Conservation (phyloP, 2,113 vertebrate species). For the Oryzias javanicus region DNA sequence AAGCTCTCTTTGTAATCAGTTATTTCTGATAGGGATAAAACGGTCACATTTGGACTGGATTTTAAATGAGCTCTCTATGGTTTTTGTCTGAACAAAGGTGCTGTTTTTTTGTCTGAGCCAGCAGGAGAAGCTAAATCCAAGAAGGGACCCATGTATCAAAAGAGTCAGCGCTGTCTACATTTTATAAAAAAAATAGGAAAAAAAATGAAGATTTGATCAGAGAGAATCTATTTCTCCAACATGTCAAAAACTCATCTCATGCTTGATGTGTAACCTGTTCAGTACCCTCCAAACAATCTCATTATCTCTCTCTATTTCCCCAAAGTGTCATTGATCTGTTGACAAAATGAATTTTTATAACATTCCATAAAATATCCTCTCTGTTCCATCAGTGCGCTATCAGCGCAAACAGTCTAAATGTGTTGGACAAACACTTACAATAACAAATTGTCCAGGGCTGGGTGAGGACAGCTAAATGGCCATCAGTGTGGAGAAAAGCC, state of each 20-base stretch:
- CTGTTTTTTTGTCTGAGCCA: no score
- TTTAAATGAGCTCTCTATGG: no score
- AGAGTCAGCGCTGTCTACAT: constrained; percentile 5
- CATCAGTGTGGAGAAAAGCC: constrained; percentile 41
- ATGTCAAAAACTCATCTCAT: constrained; percentile 24
- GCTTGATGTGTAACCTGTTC: constrained; percentile 20
- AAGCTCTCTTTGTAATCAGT: no score
- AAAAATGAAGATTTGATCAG: constrained; percentile 6
- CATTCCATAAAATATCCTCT: constrained; percentile 32
- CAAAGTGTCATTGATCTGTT: constrained; percentile 42
- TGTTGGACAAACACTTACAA: constrained; percentile 59
- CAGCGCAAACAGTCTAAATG: constrained; percentile 36
- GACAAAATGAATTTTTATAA: constrained; percentile 44
- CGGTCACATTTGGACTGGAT: no score
- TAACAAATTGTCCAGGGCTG: constrained; percentile 47
- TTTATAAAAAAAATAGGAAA: neutral
- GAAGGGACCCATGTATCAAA: neutral
- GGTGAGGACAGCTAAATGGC: constrained; percentile 57
- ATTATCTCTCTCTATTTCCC: constrained; percentile 44
- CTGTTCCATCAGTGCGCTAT: constrained; percentile 46
- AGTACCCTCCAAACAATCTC: constrained; percentile 26
- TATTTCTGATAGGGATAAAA: no score
- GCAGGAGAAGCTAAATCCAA: no score
- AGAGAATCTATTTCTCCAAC: constrained; percentile 7
- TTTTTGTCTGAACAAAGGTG: no score